These are phyloP conservation scores for Oscheius sp. DNA, from an alignment of 2,888 invertebrate species.

Conservation along the genomic window DNA sequence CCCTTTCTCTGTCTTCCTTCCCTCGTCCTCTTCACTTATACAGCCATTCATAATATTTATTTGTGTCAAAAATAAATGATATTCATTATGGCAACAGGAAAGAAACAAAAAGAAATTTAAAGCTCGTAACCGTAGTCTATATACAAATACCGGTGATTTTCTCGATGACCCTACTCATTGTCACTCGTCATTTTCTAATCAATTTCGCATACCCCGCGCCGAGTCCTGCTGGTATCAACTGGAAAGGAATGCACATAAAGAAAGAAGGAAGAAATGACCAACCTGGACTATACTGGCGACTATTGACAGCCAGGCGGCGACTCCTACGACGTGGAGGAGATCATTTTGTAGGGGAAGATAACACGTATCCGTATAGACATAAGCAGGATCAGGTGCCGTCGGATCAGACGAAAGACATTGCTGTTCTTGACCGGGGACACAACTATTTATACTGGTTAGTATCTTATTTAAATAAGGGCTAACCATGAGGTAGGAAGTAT, in stretches of 20 bases:
- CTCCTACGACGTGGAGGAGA: conserved; percentile 66
- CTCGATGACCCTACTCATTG: neutral
- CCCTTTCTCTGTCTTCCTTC: neutral
- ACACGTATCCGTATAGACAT: conserved; percentile 67
- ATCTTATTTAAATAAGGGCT: neutral
- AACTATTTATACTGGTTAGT: conserved; percentile 38
- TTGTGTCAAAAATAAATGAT: conserved; percentile 1
- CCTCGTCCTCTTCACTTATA: conserved; percentile 1
- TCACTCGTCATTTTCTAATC: conserved; percentile 64
- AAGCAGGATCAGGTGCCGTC: conserved; percentile 27
- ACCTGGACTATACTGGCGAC: conserved; percentile 60
- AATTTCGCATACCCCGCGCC: conserved; percentile 66
- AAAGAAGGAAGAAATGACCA: conserved; percentile 41
- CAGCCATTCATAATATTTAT: conserved; percentile 9
- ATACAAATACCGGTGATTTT: conserved; percentile 26
- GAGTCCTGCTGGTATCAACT: conserved; percentile 68
- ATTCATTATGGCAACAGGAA: neutral
- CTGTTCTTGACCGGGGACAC: conserved; percentile 43
- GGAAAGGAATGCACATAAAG: conserved; percentile 39
- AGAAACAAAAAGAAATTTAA: conserved; percentile 4
- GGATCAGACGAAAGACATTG: conserved; percentile 49
- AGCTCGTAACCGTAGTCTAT: conserved; percentile 31
- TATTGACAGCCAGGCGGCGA: conserved; percentile 69
- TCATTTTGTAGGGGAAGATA: conserved; percentile 66
- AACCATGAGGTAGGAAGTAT: conserved; percentile 44